Evolutionary conservation across 2,797 vertebrate species (phyloP), one percentile per base, ranked within the genome.

Genomic region (Sylvilagus floridanus): DNA sequence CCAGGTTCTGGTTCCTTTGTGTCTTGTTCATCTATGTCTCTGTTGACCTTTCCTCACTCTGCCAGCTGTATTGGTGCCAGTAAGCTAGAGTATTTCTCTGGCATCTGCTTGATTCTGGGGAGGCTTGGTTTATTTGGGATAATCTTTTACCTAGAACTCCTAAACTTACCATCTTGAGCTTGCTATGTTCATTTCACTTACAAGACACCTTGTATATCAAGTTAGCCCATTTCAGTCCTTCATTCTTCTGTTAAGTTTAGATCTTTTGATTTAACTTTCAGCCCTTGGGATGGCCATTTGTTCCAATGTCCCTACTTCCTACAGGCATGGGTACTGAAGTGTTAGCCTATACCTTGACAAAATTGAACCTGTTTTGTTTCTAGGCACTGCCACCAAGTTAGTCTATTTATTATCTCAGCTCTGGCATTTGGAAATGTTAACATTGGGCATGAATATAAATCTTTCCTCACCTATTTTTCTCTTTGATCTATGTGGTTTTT

Each of bases 401-500:
- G n/a, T 26, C 13, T 81, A 11, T 57, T 81, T 47, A 47, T 92
- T 66, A 86, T 26, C 9, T 68, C 88, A 11, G 12, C 10, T 93
- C 47, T 90, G 37, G 7, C 77, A 77, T 97, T 86, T 68, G 47
- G n/a, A 93, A 77, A 42, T 90, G 66, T 60, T 93, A 65, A 28
- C 65, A 57, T 90, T 96, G 78, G 71, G 14, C 22, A 72, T 72
- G 62, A 82, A 66, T 35, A 72, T 78, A 96, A 90, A 86, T 62
- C 24, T 84, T 26, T 89, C 60, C 24, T 90, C 22, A 24, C 30
- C 69, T 85, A 65, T 93, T 91, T 94, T 95, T 96, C 8, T n/a
- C 32, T n/a, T 96, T 77, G 19, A 69, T 90, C 32, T 62, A 71
- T 71, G 63, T 79, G 14, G 2, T 68, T 88, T 93, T 95, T 50